Evolutionary conservation across 2,888 invertebrate species (phyloP).

Genomic region (Osmoderma eremita): DNA sequence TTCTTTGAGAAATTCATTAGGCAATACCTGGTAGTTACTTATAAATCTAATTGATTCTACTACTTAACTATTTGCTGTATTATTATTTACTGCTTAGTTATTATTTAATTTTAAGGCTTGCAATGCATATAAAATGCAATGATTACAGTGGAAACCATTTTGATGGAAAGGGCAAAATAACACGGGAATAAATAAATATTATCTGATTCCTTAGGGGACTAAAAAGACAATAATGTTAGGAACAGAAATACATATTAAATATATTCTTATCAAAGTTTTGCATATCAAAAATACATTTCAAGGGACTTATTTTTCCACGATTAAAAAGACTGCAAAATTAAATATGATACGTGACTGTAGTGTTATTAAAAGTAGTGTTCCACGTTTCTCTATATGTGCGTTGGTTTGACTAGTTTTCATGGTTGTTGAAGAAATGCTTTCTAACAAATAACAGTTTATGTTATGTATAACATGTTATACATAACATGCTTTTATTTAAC

Average conservation of each 20-base stretch:
- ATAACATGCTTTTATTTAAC: not conserved
- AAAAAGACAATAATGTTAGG: conserved; percentile 36
- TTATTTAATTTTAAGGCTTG: conserved; percentile 34
- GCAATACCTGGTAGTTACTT: conserved; percentile 33
- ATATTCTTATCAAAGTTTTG: conserved; percentile 42
- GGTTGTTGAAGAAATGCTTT: not conserved
- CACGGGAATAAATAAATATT: conserved; percentile 14
- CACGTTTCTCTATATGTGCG: not conserved
- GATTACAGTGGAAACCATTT: conserved; percentile 13
- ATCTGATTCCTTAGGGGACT: conserved; percentile 30
- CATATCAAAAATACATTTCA: conserved; percentile 36
- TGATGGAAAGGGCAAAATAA: conserved; percentile 15
- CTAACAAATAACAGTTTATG: not conserved
- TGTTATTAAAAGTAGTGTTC: not conserved
- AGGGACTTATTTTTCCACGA: conserved; percentile 31
- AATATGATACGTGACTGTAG: conserved; percentile 10
- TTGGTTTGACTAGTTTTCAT: conserved; percentile 33
- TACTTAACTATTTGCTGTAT: conserved; percentile 34
- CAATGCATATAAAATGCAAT: conserved; percentile 36
- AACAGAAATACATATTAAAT: conserved; percentile 24
- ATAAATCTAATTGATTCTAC: conserved; percentile 27
- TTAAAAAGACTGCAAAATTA: conserved; percentile 35
- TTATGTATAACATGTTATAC: not conserved
- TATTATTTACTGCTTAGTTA: conserved; percentile 31
- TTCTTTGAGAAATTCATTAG: conserved; percentile 17